Conservation (phyloP, 2,113 vertebrate species). For the Phoenicopterus ruber region DNA sequence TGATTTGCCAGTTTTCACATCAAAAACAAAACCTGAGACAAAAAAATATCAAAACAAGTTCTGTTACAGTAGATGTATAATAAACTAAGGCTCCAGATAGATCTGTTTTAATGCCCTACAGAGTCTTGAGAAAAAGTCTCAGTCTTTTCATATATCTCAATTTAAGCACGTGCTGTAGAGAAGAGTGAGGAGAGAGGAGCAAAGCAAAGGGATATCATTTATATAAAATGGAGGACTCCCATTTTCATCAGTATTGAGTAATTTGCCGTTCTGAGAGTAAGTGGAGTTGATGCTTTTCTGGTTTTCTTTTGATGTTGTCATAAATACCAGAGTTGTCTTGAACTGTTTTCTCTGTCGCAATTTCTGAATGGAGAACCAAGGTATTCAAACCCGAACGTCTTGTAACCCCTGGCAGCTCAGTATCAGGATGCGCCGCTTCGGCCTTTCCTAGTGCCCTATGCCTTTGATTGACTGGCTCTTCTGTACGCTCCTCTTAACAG, state of each 20-base stretch:
- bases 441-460: rapidly evolving
- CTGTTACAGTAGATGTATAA: too few species aligned
- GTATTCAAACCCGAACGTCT: rapidly evolving
- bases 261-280: not conserved
- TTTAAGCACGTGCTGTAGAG: not conserved
- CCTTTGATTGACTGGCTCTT: not conserved
- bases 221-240: not conserved
- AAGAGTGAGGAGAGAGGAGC: not conserved
- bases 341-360: not conserved
- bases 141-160: rapidly evolving
- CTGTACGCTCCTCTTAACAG: not conserved
- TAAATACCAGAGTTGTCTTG: not conserved
- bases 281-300: not conserved
- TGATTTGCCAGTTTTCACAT: not conserved
- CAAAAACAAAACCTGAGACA: not conserved
- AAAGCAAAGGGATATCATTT: not conserved
- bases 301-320: not conserved
- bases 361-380: not conserved
- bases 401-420: rapidly evolving
- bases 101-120: too few species aligned
- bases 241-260: rapidly evolving
- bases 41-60: too few species aligned
- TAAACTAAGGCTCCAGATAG: too few species aligned
- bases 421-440: not conserved
- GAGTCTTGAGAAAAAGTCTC: not conserved